phyloP scores from a whole-genome alignment of 2,113 vertebrate genomes.

The Mionectes macconnelli region DNA sequence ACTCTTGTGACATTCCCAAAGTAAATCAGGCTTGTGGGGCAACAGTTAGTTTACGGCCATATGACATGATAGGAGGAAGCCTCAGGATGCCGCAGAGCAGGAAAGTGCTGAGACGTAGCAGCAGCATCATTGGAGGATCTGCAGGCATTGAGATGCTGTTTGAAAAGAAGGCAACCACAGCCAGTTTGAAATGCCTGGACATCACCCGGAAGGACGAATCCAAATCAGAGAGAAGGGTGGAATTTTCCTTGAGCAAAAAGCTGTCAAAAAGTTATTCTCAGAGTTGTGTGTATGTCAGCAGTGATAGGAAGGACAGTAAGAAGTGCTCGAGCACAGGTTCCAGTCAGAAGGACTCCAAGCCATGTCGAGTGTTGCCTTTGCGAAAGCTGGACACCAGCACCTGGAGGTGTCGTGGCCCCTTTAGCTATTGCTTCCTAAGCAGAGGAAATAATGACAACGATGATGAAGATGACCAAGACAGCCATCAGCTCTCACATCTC shows the following conservation, averaged over 20 bases:
- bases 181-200: slow-evolving; percentile 75
- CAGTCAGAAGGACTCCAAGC: slow-evolving; percentile 83
- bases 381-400: slow-evolving; percentile 76
- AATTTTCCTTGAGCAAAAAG: slow-evolving; percentile 80
- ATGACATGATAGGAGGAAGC: slow-evolving; percentile 79
- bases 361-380: slow-evolving; percentile 79
- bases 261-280: slow-evolving; percentile 87
- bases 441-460: slow-evolving; percentile 79
- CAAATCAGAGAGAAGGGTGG: slow-evolving; percentile 71
- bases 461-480: slow-evolving; percentile 78
- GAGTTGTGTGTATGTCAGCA: slow-evolving; percentile 75
- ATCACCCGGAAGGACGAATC: slow-evolving; percentile 69
- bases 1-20: slow-evolving; percentile 82
- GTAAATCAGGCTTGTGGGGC: slow-evolving; percentile 76
- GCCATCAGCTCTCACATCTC: slow-evolving; percentile 62
- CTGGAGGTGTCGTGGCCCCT: slow-evolving; percentile 85
- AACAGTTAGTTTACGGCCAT: slow-evolving; percentile 78
- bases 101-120: slow-evolving; percentile 81
- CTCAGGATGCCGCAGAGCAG: slow-evolving; percentile 80
- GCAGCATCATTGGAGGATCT: slow-evolving; percentile 77
- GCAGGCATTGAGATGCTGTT: slow-evolving; percentile 79
- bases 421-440: slow-evolving; percentile 87
- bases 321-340: slow-evolving; percentile 68
- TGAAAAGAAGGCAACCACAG: slow-evolving; percentile 80
- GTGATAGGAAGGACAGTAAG: slow-evolving; percentile 66